These are phyloP conservation scores for Ormyrus pomaceus DNA, from an alignment of 2,888 invertebrate species.

Conservation along the genomic window DNA sequence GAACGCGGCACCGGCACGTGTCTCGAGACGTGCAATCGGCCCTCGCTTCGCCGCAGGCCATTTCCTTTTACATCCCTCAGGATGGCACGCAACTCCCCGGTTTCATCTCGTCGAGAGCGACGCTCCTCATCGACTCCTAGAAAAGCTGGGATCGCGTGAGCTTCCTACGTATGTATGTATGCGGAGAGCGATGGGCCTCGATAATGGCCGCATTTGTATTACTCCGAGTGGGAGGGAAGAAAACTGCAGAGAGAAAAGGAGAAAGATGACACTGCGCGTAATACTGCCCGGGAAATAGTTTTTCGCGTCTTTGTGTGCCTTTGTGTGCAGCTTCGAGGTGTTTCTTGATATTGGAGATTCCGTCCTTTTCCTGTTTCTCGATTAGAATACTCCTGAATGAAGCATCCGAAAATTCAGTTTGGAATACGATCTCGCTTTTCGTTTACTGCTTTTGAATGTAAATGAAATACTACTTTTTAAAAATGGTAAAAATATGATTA, in stretches of 20 bases:
- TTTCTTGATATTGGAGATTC: neutral
- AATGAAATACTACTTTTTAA: too few species aligned
- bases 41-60: conserved; percentile 14
- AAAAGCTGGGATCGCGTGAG: neutral
- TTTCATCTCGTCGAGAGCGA: conserved; percentile 28
- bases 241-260: neutral
- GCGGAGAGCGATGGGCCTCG: conserved; percentile 25
- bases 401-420: too few species aligned
- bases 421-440: too few species aligned
- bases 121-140: neutral
- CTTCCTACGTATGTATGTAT: neutral
- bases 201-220: conserved; percentile 47
- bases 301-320: neutral
- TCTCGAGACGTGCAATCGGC: neutral
- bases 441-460: too few species aligned
- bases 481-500: too few species aligned
- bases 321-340: neutral
- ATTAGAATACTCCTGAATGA: neutral
- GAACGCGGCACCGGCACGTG: neutral
- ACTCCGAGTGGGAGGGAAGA: neutral
- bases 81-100: conserved; percentile 20
- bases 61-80: conserved; percentile 43
- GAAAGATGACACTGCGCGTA: neutral
- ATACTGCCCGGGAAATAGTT: neutral
- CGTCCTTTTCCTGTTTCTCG: neutral